phyloP scores from a whole-genome alignment of 1,140 invertebrate genomes.

The Drosophila subobscura region DNA sequence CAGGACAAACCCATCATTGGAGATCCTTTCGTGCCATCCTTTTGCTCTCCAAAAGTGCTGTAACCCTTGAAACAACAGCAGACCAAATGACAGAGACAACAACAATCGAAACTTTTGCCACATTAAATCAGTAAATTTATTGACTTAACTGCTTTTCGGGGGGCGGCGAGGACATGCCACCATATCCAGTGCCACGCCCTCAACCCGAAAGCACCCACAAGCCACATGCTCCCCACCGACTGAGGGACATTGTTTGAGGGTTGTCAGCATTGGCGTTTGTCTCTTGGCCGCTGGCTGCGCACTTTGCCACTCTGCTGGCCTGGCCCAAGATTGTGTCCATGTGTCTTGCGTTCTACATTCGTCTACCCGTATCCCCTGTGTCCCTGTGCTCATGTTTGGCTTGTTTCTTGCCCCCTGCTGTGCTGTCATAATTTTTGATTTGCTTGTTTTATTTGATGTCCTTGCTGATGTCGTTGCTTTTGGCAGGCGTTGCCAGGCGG shows the following conservation, averaged over 20 bases:
- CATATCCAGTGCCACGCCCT: slow-evolving; percentile 30
- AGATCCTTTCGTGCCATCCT: slow-evolving; percentile 6
- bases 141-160: slow-evolving; percentile 74
- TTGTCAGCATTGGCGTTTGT: slow-evolving; percentile 53
- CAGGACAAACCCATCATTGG: slow-evolving; percentile 31
- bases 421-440: slow-evolving; percentile 82
- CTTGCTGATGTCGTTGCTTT: slow-evolving; percentile 74
- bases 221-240: background rate
- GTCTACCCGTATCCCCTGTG: background rate
- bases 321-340: slow-evolving; percentile 28
- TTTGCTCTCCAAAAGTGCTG: slow-evolving; percentile 25
- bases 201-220: background rate
- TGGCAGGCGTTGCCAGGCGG: slow-evolving; percentile 40
- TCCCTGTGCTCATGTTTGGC: slow-evolving; percentile 30
- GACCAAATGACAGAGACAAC: slow-evolving; percentile 44
- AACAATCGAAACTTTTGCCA: slow-evolving; percentile 80
- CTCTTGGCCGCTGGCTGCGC: slow-evolving; percentile 59
- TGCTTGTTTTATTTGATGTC: slow-evolving; percentile 82
- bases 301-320: slow-evolving; percentile 57
- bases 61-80: slow-evolving; percentile 59
- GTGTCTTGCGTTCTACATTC: slow-evolving; percentile 6
- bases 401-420: slow-evolving; percentile 63
- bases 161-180: slow-evolving; percentile 52
- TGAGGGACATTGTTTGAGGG: slow-evolving; percentile 26
- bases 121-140: slow-evolving; percentile 82